Conservation (phyloP, 2,113 vertebrate genomes). For the Neopipo cinnamomea region DNA sequence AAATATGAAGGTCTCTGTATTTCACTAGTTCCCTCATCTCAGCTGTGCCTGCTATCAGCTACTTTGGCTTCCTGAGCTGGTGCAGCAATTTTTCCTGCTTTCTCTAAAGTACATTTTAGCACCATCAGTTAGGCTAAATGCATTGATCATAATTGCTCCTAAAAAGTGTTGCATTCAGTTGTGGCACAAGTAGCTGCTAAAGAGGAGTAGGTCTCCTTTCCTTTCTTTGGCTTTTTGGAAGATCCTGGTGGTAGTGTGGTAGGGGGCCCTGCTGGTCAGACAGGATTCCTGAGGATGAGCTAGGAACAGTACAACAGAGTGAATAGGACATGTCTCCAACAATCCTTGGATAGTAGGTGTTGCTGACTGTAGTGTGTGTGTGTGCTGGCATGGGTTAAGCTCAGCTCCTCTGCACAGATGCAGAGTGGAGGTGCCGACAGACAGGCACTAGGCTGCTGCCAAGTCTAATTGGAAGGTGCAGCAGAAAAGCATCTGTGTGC, state of each 20-base stretch:
- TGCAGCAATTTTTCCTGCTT: not conserved
- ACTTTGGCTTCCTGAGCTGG: not conserved
- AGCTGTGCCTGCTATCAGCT: not conserved
- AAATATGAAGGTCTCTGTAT: not conserved
- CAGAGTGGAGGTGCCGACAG: not conserved
- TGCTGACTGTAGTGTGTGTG: not conserved
- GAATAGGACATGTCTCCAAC: not conserved
- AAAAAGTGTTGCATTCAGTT: not conserved
- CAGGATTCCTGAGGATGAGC: not conserved
- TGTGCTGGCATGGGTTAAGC: not conserved
- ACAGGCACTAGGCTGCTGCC: not conserved
- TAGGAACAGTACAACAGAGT: not conserved
- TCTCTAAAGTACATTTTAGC: not conserved
- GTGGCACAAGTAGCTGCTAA: not conserved
- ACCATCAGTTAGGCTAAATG: not conserved
- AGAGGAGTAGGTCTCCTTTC: not conserved
- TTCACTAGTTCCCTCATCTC: not conserved
- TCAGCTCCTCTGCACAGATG: not conserved
- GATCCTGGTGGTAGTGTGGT: not conserved
- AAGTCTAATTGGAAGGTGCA: not conserved
- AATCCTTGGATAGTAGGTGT: not conserved
- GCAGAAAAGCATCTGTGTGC: not conserved
- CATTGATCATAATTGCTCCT: not conserved
- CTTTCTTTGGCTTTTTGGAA: not conserved
- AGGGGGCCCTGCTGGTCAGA: not conserved